A percentile compares a stretch with the other conserved stretches of the same genome.
Evolutionary conservation across 2,797 vertebrate genomes (phyloP).

Genomic region (Naso thynnoides): DNA sequence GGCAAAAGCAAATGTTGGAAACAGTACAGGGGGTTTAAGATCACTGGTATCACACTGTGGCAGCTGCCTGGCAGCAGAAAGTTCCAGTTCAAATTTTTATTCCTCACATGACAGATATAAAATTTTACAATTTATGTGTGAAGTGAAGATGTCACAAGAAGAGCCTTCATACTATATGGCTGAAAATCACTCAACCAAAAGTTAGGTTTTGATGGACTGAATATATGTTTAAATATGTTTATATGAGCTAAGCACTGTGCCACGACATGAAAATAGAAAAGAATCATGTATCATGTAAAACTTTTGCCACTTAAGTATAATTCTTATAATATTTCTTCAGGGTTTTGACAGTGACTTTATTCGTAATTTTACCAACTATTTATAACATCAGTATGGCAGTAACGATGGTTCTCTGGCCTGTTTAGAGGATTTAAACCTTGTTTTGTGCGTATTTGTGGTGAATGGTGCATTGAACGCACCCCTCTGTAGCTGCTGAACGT

Average conservation of each 20-base stretch:
- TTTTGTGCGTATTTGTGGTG: background rate
- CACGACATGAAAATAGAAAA: no score
- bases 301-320: no score
- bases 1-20: constrained; percentile 16
- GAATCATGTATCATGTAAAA: no score
- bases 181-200: background rate
- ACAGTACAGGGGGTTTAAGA: constrained; percentile 5
- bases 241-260: no score
- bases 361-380: background rate
- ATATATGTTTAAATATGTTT: no score
- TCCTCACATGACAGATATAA: background rate
- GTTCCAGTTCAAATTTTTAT: background rate
- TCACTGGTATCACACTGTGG: background rate
- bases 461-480: no score
- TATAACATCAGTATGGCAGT: background rate
- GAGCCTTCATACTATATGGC: background rate
- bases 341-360: no score
- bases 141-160: no score
- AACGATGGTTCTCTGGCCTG: background rate
- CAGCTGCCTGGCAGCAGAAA: constrained; percentile 16
- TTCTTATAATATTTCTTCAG: no score
- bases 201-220: no score
- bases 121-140: background rate
- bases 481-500: no score
- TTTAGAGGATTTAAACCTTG: background rate